A percentile compares a stretch with the other conserved stretches of the same genome.
Conservation (phyloP, 2,797 vertebrate genomes). For the Brachyalestes nurse region DNA sequence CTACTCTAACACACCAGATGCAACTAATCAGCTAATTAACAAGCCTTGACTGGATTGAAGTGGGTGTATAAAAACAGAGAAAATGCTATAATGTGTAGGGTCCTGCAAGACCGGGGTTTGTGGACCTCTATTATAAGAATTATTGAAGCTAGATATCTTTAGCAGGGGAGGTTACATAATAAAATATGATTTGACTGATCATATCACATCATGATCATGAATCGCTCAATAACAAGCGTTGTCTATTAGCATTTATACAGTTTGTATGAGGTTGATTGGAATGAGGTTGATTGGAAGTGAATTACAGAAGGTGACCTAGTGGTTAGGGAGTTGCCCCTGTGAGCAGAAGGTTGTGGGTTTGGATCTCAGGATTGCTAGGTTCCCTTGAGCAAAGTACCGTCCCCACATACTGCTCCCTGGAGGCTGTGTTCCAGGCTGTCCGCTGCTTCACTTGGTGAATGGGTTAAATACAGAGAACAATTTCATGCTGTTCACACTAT, state of each 20-base stretch:
- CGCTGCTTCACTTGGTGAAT: too few relatives aligned
- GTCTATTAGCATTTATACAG: neutral
- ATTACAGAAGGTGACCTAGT: neutral
- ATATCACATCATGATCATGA: too few relatives aligned
- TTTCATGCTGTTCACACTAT: too few relatives aligned
- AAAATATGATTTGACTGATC: neutral
- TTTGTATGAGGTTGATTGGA: neutral
- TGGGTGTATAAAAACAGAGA: neutral
- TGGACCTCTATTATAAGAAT: neutral
- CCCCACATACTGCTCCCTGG: too few relatives aligned
- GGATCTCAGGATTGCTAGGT: too few relatives aligned
- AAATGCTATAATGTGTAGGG: neutral
- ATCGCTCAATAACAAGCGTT: neutral
- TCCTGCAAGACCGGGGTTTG: neutral
- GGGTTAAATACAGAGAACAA: too few relatives aligned
- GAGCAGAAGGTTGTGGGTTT: too few relatives aligned
- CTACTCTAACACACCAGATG: neutral
- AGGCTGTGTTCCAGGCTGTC: too few relatives aligned
- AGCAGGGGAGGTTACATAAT: neutral
- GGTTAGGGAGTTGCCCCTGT: too few relatives aligned
- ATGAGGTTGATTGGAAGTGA: neutral
- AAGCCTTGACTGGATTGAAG: neutral
- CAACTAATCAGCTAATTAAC: neutral
- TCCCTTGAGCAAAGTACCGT: too few relatives aligned
- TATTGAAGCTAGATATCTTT: neutral